Evolutionary conservation across 2,797 vertebrate species (phyloP), one percentile per base, ranked within the genome.

Genomic region (Hippoglossus hippoglossus): DNA sequence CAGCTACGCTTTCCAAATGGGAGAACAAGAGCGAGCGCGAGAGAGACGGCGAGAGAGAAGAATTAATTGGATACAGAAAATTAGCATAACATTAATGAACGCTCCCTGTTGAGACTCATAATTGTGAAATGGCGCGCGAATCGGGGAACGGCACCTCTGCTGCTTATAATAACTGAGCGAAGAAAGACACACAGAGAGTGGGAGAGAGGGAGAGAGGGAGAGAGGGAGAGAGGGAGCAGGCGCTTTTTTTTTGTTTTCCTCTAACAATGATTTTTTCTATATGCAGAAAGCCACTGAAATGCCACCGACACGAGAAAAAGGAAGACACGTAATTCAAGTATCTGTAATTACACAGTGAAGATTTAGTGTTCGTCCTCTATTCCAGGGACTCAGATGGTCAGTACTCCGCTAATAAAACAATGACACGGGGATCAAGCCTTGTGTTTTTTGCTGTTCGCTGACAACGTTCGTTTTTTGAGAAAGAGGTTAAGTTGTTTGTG

Each of bases 51-150:
- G 68, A 86, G 78, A 88, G 85, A 77, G 85, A 83, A 87, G 93
- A 94, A 94, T 94, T 94, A 94, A 95, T 94, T 95, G 94, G 94
- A 95, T 94, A 86, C 91, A 93, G 91, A 90, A 93, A 94, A 95
- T 95, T 94, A 93, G 93, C 93, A 95, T 95, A 94, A 93, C 94
- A 93, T 94, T 95, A 95, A 95, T 94, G 94, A 95, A 93, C 87
- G 85, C 93, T 94, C 93, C 93, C 92, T 92, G 91, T 91, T 91
- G 93, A 94, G 92, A 92, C 88, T 89, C 85, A 83, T 93, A 94
- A 93, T 94, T 94, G 90, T 93, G 93, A 93, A 93, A 94, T 89
- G 92, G 90, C 86, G 82, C 51, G 41, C 84, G 64, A 88, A 86
- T 90, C 81, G 63, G 87, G 73, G 82, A 89, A 89, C 76, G 75